Percentiles rank a stretch among this genome's conserved stretches.
phyloP scores from a whole-genome alignment of 1,140 invertebrate genomes.

The Vollenhovia emeryi region DNA sequence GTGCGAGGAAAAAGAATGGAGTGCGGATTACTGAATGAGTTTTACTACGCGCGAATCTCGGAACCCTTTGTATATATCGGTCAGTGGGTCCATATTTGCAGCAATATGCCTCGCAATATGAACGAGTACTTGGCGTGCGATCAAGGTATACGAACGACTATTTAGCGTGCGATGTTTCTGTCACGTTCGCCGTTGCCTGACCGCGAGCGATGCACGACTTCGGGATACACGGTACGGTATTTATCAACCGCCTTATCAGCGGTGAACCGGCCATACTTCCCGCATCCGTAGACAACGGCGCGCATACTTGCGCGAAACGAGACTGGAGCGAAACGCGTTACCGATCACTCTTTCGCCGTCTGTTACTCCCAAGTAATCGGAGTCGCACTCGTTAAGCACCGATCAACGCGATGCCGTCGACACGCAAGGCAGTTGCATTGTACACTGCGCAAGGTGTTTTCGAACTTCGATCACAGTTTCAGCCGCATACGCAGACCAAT shows the following conservation, averaged over 20 bases:
- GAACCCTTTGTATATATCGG: not conserved
- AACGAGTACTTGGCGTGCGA: slow-evolving; percentile 47
- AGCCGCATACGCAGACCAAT: not conserved
- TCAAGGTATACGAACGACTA: slow-evolving; percentile 25
- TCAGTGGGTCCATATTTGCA: not conserved
- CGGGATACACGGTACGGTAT: not conserved
- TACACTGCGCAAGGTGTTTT: not conserved
- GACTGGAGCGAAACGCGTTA: slow-evolving; percentile 27
- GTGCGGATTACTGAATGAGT: not conserved
- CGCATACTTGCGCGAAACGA: slow-evolving; percentile 6
- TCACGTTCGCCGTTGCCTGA: slow-evolving; percentile 39
- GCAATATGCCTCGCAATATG: not conserved
- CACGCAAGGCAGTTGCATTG: not conserved
- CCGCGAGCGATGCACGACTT: slow-evolving; percentile 18
- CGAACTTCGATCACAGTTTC: slow-evolving; percentile 3
- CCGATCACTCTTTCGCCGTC: not conserved
- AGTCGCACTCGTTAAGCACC: slow-evolving; percentile 25
- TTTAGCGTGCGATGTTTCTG: slow-evolving; percentile 51
- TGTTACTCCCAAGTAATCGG: slow-evolving; percentile 21
- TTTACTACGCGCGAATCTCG: not conserved
- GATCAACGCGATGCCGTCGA: slow-evolving; percentile 30
- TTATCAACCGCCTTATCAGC: slow-evolving; percentile 44
- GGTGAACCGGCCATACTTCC: slow-evolving; percentile 8
- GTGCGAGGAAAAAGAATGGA: not conserved
- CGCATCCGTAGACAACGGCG: slow-evolving; percentile 40